Evolutionary conservation across 1,140 invertebrate species (phyloP).

Genomic region (Macrocentrus cingulum): DNA sequence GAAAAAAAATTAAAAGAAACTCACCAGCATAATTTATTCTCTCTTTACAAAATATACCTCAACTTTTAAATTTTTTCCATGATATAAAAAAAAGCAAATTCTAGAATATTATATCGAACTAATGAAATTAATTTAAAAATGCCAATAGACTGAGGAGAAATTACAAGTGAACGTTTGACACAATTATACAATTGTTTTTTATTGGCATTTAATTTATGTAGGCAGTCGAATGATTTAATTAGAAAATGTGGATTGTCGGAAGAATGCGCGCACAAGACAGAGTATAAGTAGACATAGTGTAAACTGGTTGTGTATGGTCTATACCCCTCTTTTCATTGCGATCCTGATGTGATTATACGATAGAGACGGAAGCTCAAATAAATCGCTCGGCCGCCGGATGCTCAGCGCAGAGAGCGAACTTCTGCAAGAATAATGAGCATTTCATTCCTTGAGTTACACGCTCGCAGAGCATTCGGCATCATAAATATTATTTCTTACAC

Average conservation of each 20-base stretch:
- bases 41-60: no score
- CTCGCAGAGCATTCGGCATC: constrained; percentile 29
- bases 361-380: constrained; percentile 48
- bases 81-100: no score
- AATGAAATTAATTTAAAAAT: no score
- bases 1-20: no score
- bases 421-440: constrained; percentile 41
- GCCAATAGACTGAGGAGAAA: no score
- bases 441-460: constrained; percentile 36
- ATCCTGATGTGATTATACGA: constrained; percentile 40
- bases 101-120: no score
- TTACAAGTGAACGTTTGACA: no score
- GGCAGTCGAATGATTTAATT: not conserved
- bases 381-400: constrained; percentile 42
- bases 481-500: constrained; percentile 26
- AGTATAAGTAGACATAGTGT: constrained; percentile 30
- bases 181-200: no score
- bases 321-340: constrained; percentile 40
- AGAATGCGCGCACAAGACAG: no score
- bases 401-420: constrained; percentile 35
- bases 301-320: constrained; percentile 44
- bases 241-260: not conserved
- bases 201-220: not conserved
- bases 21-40: no score
- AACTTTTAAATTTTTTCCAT: no score